These are phyloP conservation scores for Halictus ligatus DNA, from an alignment of 2,888 invertebrate genomes.

Conservation along the genomic window DNA sequence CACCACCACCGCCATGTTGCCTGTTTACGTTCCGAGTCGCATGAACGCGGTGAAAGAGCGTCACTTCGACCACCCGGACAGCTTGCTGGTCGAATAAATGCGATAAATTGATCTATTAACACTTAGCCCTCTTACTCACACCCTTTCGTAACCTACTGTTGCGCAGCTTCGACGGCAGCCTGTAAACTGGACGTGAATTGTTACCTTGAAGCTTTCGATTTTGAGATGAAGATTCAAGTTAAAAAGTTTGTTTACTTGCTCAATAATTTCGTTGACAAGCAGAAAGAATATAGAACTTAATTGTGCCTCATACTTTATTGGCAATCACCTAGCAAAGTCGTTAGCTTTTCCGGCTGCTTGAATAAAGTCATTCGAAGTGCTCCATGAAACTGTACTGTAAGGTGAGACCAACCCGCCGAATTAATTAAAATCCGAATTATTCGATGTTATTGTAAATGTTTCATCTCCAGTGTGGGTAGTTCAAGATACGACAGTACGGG, in stretches of 20 bases:
- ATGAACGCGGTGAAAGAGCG: neutral
- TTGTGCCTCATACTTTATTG: neutral
- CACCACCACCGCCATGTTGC: neutral
- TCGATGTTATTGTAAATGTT: too few species aligned
- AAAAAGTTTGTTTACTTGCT: too few species aligned
- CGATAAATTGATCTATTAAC: conserved; percentile 4
- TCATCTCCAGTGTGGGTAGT: too few species aligned
- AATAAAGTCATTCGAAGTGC: neutral
- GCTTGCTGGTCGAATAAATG: neutral
- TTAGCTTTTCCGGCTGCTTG: neutral
- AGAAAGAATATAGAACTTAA: neutral
- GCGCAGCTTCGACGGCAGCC: neutral
- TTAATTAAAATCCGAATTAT: too few species aligned
- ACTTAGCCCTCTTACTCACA: neutral
- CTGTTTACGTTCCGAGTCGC: neutral
- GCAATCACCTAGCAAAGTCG: neutral
- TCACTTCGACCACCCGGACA: neutral
- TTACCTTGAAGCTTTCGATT: neutral
- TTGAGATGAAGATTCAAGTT: too few species aligned
- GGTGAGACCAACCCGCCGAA: too few species aligned
- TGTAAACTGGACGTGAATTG: neutral
- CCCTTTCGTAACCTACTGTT: neutral
- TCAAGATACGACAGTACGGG: too few species aligned
- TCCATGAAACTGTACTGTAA: neutral
- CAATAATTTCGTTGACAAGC: too few species aligned